Evolutionary conservation across 2,888 invertebrate species (phyloP).

Genomic region (Andrena bicolor): DNA sequence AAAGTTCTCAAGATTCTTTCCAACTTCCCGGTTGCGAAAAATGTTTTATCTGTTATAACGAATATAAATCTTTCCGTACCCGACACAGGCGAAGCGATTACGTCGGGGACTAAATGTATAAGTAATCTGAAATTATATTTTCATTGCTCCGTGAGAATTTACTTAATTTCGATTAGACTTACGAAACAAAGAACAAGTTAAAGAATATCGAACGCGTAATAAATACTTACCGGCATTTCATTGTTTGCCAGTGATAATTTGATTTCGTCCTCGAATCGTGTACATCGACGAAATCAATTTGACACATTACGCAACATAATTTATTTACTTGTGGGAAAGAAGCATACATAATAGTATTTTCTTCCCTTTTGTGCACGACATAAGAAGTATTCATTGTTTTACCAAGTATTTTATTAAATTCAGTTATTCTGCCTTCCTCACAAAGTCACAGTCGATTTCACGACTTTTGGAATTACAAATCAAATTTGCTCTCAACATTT

Average conservation of each 20-base stretch:
- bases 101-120: constrained; percentile 71
- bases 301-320: constrained; percentile 74
- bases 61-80: constrained; percentile 70
- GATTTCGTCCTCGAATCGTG: constrained; percentile 76
- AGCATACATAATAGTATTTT: constrained; percentile 14
- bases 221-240: constrained; percentile 78
- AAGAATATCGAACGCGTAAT: background rate
- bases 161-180: background rate
- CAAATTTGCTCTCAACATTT: constrained; percentile 2
- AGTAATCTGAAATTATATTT: constrained; percentile 50
- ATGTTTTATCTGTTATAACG: constrained; percentile 71
- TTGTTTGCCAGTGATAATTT: constrained; percentile 77
- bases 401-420: background rate
- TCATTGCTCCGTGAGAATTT: background rate
- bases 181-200: background rate
- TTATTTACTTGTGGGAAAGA: constrained; percentile 66
- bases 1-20: constrained; percentile 66
- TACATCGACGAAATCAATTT: constrained; percentile 72
- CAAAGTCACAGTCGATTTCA: background rate
- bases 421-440: background rate
- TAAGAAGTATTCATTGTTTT: constrained; percentile 38
- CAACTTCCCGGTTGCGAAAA: constrained; percentile 67
- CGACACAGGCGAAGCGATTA: constrained; percentile 76
- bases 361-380: background rate
- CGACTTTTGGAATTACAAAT: constrained; percentile 13